phyloP scores from a whole-genome alignment of 2,797 vertebrate genomes.

The Enteromius mattozi region DNA sequence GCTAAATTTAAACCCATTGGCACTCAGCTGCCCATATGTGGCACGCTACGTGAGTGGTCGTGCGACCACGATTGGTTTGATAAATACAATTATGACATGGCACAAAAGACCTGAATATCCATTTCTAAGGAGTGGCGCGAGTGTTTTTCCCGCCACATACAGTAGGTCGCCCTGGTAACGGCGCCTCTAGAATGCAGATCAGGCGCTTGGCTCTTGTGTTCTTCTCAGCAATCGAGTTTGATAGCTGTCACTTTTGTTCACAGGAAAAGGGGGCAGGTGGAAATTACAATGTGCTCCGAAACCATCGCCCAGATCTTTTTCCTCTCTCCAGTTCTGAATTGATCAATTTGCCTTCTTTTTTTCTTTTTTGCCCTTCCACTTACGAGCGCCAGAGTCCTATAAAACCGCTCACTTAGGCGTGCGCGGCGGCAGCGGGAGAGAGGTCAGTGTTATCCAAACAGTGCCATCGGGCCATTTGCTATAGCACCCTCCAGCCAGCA shows the following conservation, averaged over 20 bases:
- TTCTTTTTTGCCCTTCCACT: conserved; percentile 64
- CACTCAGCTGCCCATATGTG: conserved; percentile 42
- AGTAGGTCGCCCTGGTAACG: conserved; percentile 82
- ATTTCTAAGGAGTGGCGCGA: conserved; percentile 79
- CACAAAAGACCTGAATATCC: conserved; percentile 81
- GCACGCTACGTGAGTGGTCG: conserved; percentile 38
- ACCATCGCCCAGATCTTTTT: conserved; percentile 69
- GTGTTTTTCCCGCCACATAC: conserved; percentile 76
- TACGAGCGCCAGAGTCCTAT: conserved; percentile 63
- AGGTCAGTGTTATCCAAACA: conserved; percentile 89
- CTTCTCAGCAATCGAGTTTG: conserved; percentile 77
- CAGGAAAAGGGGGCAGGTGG: conserved; percentile 76
- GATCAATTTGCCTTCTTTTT: conserved; percentile 66
- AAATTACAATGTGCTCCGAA: conserved; percentile 75
- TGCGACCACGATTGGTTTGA: conserved; percentile 67
- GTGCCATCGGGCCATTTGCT: conserved; percentile 85
- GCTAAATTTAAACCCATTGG: conserved; percentile 41
- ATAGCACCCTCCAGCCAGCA: conserved; percentile 85
- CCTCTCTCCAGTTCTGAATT: conserved; percentile 63
- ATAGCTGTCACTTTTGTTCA: conserved; percentile 81
- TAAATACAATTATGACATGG: conserved; percentile 75
- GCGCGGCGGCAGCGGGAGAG: conserved; percentile 67
- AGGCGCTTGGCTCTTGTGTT: conserved; percentile 73
- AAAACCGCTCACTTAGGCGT: conserved; percentile 68
- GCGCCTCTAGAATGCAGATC: conserved; percentile 80